Conservation (phyloP, 2,888 invertebrate species). For the Dasysyrphus tricinctus region DNA sequence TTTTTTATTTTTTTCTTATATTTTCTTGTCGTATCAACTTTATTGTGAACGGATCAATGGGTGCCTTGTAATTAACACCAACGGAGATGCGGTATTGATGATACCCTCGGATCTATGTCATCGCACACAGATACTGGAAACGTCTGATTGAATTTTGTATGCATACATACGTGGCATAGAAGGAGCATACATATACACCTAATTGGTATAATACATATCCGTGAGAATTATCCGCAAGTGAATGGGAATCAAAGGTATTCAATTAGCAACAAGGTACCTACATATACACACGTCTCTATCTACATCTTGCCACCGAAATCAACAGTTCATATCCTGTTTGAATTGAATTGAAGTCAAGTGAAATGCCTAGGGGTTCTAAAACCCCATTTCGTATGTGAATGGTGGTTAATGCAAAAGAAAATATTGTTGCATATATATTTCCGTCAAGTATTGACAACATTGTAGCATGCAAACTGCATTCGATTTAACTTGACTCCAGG, state of each 20-base stretch:
- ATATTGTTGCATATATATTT: constrained; percentile 13
- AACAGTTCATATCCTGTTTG: constrained; percentile 23
- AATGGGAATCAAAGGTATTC: neutral
- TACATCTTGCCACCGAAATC: neutral
- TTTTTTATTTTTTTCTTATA: neutral
- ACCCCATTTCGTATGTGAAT: neutral
- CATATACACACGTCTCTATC: neutral
- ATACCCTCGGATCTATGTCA: constrained; percentile 48
- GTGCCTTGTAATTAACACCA: constrained; percentile 62
- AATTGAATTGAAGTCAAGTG: neutral
- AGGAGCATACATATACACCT: neutral
- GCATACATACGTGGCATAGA: neutral
- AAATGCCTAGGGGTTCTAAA: constrained; percentile 8
- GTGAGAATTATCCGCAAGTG: constrained; percentile 32
- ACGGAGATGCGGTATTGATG: constrained; percentile 43
- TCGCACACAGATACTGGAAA: constrained; percentile 1
- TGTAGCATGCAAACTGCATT: constrained; percentile 20
- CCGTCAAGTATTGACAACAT: constrained; percentile 18
- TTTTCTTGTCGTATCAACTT: constrained; percentile 52
- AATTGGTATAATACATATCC: neutral
- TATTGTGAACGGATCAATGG: constrained; percentile 56
- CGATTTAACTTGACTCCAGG: neutral
- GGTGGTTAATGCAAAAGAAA: neutral
- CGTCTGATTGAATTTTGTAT: constrained; percentile 22
- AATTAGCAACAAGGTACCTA: neutral